Percentiles rank a stretch among this genome's conserved stretches.
These are phyloP conservation scores for Drosophila antonietae DNA, from an alignment of 2,888 invertebrate species.

Conservation along the genomic window DNA sequence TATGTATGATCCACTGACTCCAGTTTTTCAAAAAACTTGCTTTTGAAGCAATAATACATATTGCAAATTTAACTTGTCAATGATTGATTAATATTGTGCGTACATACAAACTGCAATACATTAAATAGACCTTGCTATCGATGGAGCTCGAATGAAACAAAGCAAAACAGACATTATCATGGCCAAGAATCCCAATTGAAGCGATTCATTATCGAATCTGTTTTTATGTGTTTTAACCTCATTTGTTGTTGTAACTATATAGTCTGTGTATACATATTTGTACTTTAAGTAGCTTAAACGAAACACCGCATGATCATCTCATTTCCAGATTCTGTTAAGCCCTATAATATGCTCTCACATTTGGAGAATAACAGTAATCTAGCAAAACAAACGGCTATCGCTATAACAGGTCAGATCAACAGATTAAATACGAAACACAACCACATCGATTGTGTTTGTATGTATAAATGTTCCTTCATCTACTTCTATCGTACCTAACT, in stretches of 20 bases:
- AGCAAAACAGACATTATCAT: not conserved
- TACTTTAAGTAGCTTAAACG: constrained; percentile 45
- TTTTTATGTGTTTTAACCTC: constrained; percentile 15
- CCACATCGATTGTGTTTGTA: constrained; percentile 37
- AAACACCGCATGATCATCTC: constrained; percentile 75
- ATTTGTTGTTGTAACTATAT: constrained; percentile 37
- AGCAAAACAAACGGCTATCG: constrained; percentile 83
- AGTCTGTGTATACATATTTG: constrained; percentile 35
- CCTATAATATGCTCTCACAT: constrained; percentile 84
- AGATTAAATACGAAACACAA: constrained; percentile 43
- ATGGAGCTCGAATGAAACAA: not conserved
- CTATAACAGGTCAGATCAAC: constrained; percentile 83
- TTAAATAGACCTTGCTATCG: not conserved
- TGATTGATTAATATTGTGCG: constrained; percentile 3
- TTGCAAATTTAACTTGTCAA: not conserved
- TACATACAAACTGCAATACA: not conserved
- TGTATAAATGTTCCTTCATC: constrained; percentile 59
- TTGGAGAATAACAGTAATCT: constrained; percentile 84
- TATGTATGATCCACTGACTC: not conserved
- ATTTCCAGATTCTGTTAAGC: constrained; percentile 84
- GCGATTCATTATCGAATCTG: not conserved
- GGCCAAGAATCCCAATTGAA: not conserved
- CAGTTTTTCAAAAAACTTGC: not conserved
- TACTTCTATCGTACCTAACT: constrained; percentile 54
- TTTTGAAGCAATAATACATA: not conserved